Evolutionary conservation across 1,140 invertebrate species (phyloP).

Genomic region (Whitmania pigra): DNA sequence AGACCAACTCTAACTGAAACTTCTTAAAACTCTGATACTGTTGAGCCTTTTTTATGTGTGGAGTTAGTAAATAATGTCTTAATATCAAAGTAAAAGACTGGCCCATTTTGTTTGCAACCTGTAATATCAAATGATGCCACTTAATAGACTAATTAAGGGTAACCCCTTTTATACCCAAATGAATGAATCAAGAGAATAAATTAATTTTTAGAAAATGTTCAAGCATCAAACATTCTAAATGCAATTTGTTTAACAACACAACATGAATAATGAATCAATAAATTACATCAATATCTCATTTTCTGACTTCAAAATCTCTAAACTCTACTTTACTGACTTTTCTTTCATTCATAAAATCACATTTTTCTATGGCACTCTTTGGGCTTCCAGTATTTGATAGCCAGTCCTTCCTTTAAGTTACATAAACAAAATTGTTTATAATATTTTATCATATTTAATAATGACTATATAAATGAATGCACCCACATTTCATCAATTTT

Average conservation of each 20-base stretch:
- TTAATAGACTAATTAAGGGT: too few relatives aligned
- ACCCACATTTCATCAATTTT: neutral
- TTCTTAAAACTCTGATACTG: too few relatives aligned
- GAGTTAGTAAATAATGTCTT: too few relatives aligned
- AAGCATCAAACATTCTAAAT: neutral
- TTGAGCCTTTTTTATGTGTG: too few relatives aligned
- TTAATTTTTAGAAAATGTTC: too few relatives aligned
- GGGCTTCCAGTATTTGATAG: slow-evolving; percentile 1
- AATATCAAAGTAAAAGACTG: too few relatives aligned
- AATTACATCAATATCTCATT: neutral
- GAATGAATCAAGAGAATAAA: too few relatives aligned
- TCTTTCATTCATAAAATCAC: neutral
- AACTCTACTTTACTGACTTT: neutral
- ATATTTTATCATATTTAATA: neutral
- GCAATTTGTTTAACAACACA: neutral
- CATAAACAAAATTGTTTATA: neutral
- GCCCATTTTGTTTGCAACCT: too few relatives aligned
- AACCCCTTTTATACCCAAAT: too few relatives aligned
- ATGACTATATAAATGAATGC: neutral
- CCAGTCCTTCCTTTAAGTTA: slow-evolving; percentile 1
- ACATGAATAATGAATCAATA: neutral
- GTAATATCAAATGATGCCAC: too few relatives aligned
- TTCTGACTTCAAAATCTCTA: neutral
- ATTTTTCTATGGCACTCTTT: slow-evolving; percentile 1
- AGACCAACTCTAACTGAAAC: too few relatives aligned